Base-by-base conservation (phyloP, 2,888 invertebrate genomes). In the Alcis repandata region DNA sequence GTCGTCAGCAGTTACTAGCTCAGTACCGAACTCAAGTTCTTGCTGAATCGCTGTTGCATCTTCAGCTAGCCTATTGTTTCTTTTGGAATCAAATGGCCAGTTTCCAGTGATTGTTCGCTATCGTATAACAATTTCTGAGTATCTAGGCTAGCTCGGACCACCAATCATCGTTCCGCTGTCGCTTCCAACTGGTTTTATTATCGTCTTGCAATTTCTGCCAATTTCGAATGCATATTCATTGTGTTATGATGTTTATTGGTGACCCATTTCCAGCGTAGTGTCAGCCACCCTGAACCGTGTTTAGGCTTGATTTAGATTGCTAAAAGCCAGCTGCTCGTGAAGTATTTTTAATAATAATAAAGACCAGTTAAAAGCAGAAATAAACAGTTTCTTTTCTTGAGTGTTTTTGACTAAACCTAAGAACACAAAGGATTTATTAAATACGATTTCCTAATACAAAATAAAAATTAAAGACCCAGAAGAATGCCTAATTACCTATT, bases 121-220 rank as follows among this genome's bases (percentile, higher is more conserved):
- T 70, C 67, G 61, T 49, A 66, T 68, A 56, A 68, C 65, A 54
- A 63, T 64, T 68, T 67, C 63, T 19, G 48, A 63, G 61, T 59
- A 67, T 64, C 64, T 65, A 65, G 64, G 48, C 59, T 67, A 66
- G 67, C 59, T 66, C 62, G 58, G 62, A 66, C 67, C 70, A 71
- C 71, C 70, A 72, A 66, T 66, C 65, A 66, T 69, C 59, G 60
- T 75, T 70, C 58, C 68, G 58, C 68, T 66, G 70, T 66, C 70
- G 65, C 67, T 62, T 68, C 59, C 59, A 57, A 61, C 61, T 56
- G 22, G 48, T 59, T 61, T 59, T 62, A 64, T 70, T 72, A 73
- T 73, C 68, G 70, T 64, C 68, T 71, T 66, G 72, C 69, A 70
- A 72, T 73, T 69, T 72, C 62, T 67, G 67, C 63, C 68, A 70